These are phyloP conservation scores for Lacerta agilis DNA, from an alignment of 2,797 vertebrate genomes.

Conservation along the genomic window DNA sequence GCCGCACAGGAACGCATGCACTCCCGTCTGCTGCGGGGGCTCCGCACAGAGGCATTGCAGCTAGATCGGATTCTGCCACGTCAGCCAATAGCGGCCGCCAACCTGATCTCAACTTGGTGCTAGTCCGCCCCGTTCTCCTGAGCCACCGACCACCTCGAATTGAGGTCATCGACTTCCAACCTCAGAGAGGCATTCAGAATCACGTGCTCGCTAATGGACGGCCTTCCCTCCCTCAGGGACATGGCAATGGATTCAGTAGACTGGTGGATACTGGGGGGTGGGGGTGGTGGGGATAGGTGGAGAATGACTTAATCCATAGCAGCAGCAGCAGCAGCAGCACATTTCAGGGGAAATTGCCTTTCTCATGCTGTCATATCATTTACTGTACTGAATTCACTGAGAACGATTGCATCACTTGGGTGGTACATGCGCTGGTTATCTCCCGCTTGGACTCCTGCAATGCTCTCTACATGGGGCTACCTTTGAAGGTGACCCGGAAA, in stretches of 20 bases:
- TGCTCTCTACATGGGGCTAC: too few species aligned
- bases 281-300: background rate
- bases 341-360: slow-evolving; percentile 30
- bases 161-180: background rate
- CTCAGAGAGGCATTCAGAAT: too few species aligned
- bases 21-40: background rate
- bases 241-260: rapidly evolving
- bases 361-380: slow-evolving; percentile 34
- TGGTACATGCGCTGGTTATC: background rate
- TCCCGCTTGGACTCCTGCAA: too few species aligned
- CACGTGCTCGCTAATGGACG: rapidly evolving
- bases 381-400: slow-evolving; percentile 34
- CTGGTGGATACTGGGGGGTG: background rate
- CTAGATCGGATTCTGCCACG: background rate
- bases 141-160: background rate
- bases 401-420: slow-evolving; percentile 51
- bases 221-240: background rate
- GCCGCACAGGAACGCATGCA: background rate
- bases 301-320: slow-evolving; percentile 27
- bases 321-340: background rate
- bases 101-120: background rate
- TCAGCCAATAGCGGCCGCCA: background rate
- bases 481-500: too few species aligned
- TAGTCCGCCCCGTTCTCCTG: background rate
- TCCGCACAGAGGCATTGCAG: background rate